These are phyloP conservation scores for Mellilla xanthometata DNA, from an alignment of 2,888 invertebrate genomes.

Conservation along the genomic window DNA sequence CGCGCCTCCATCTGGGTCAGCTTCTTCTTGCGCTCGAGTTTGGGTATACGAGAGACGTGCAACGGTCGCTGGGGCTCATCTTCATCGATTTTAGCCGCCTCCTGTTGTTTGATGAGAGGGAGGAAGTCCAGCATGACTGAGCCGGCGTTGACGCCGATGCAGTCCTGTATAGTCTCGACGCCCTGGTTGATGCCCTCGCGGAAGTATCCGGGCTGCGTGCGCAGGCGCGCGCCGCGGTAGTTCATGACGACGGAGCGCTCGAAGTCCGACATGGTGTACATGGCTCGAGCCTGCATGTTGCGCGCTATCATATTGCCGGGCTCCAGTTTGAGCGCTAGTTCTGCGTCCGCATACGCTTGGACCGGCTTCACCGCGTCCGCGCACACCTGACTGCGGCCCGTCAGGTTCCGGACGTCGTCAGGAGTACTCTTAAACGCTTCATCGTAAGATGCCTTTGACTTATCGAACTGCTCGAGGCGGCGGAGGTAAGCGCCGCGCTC, in stretches of 20 bases:
- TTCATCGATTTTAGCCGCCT: constrained; percentile 47
- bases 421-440: constrained; percentile 60
- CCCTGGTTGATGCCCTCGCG: constrained; percentile 74
- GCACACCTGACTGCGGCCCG: constrained; percentile 70
- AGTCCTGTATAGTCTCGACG: constrained; percentile 72
- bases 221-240: constrained; percentile 56
- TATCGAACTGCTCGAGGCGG: constrained; percentile 71
- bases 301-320: constrained; percentile 69
- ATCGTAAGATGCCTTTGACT: constrained; percentile 68
- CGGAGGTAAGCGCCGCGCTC: constrained; percentile 69
- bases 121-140: constrained; percentile 69
- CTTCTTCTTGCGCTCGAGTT: constrained; percentile 51
- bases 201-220: constrained; percentile 71
- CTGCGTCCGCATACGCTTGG: constrained; percentile 70
- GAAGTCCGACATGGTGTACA: constrained; percentile 75
- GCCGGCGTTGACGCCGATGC: constrained; percentile 70
- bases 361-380: constrained; percentile 68
- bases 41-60: constrained; percentile 66
- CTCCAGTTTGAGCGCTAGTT: constrained; percentile 65
- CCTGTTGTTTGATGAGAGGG: constrained; percentile 65
- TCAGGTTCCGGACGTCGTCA: constrained; percentile 64
- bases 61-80: constrained; percentile 47
- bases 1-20: constrained; percentile 71
- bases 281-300: constrained; percentile 71
- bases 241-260: constrained; percentile 74